phyloP scores from a whole-genome alignment of 2,797 vertebrate genomes.

The Galagoides demidoff region DNA sequence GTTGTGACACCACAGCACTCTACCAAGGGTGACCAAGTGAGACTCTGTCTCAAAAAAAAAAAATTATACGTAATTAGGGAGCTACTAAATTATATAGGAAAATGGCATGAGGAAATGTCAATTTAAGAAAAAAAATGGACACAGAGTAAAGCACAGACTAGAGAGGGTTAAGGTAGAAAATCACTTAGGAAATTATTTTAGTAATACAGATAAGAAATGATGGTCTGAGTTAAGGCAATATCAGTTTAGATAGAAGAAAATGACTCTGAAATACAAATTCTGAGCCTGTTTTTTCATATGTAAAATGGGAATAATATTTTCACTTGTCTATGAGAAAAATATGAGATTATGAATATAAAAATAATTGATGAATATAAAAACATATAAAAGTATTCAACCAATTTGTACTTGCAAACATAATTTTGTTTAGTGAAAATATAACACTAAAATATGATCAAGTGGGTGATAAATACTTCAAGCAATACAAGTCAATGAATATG shows the following conservation, averaged over 20 bases:
- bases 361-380: constrained; percentile 50
- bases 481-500: not conserved
- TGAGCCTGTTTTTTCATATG: constrained; percentile 39
- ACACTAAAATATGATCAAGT: constrained; percentile 39
- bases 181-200: constrained; percentile 18
- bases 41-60: too few species aligned
- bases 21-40: too few species aligned
- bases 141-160: constrained; percentile 1
- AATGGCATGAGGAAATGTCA: constrained; percentile 11
- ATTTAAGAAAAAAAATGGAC: constrained; percentile 51
- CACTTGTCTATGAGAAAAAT: constrained; percentile 2
- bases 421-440: constrained; percentile 61
- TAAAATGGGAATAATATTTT: constrained; percentile 15
- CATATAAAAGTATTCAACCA: constrained; percentile 16
- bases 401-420: constrained; percentile 50
- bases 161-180: constrained; percentile 9
- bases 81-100: not conserved
- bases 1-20: too few species aligned
- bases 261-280: constrained; percentile 16
- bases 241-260: not conserved
- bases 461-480: not conserved
- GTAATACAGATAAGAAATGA: constrained; percentile 11
- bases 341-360: not conserved
- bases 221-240: not conserved
- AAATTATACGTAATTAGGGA: not conserved